Conservation (phyloP, 1,140 invertebrate genomes). For the Argopecten irradians region DNA sequence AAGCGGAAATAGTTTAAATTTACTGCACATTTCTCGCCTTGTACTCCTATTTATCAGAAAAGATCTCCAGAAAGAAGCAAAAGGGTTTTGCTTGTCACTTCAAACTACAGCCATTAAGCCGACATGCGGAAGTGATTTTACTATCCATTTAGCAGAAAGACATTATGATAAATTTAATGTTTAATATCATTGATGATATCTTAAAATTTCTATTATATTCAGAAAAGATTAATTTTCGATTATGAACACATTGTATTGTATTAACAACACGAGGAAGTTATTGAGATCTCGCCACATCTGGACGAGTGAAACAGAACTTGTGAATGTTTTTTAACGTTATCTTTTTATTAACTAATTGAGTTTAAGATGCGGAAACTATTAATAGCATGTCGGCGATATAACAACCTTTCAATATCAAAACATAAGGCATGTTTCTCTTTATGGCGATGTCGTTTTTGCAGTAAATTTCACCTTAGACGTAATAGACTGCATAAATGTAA, state of each 20-base stretch:
- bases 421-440: not conserved
- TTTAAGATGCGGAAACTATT: not conserved
- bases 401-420: not conserved
- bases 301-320: not conserved
- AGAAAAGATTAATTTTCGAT: not conserved
- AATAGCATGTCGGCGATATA: not conserved
- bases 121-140: not conserved
- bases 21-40: not conserved
- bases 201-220: not conserved
- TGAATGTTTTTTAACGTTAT: not conserved
- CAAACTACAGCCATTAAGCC: not conserved
- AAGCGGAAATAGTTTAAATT: not conserved
- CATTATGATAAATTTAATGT: not conserved
- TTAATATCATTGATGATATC: not conserved
- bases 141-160: not conserved
- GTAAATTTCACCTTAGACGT: not conserved
- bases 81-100: not conserved
- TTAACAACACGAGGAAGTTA: not conserved
- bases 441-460: not conserved
- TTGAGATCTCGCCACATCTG: not conserved
- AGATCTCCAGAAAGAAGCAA: not conserved
- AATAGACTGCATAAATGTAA: too few species aligned
- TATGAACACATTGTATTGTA: not conserved
- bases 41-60: not conserved
- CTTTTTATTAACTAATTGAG: not conserved